A percentile compares a stretch with the other conserved stretches of the same genome.
Evolutionary conservation across 2,113 vertebrate genomes (phyloP).

Genomic region (Ranitomeya imitator): DNA sequence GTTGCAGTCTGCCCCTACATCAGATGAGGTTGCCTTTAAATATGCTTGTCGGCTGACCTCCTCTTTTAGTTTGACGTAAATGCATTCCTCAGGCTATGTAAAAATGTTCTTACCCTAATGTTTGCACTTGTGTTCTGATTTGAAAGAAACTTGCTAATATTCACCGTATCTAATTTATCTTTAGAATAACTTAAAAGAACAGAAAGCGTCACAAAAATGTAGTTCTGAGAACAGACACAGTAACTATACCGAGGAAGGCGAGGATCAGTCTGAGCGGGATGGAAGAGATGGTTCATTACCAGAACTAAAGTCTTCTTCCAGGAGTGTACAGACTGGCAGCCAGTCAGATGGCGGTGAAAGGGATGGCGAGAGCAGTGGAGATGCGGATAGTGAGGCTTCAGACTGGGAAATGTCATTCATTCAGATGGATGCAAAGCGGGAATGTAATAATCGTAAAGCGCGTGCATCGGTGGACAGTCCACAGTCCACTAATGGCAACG

Average conservation of each 20-base stretch:
- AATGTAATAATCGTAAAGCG: slow-evolving; percentile 27
- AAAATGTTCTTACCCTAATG: too few relatives aligned
- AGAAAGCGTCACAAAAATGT: slow-evolving; percentile 70
- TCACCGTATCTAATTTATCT: background rate
- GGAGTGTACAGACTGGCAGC: slow-evolving; percentile 70
- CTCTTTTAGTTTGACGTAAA: too few relatives aligned
- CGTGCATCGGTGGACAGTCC: slow-evolving; percentile 45
- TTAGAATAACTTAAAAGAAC: slow-evolving; percentile 72
- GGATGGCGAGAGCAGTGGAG: slow-evolving; percentile 87
- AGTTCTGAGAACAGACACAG: slow-evolving; percentile 64
- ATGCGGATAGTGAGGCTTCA: slow-evolving; percentile 93
- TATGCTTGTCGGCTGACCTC: too few relatives aligned
- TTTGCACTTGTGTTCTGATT: too few relatives aligned
- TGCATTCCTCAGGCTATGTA: too few relatives aligned
- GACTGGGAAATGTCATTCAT: slow-evolving; percentile 80
- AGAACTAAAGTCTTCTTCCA: background rate
- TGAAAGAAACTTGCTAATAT: too few relatives aligned
- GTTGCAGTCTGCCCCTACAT: too few relatives aligned
- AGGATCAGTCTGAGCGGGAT: slow-evolving; percentile 58
- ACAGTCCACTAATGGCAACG: slow-evolving; percentile 54
- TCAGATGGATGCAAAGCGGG: slow-evolving; percentile 37
- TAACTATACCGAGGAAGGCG: slow-evolving; percentile 64
- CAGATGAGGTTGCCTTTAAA: too few relatives aligned
- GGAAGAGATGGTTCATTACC: background rate
- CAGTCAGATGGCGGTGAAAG: slow-evolving; percentile 87